Base-by-base conservation (phyloP, 2,888 invertebrate genomes). In the Ornithoptera priamus region DNA sequence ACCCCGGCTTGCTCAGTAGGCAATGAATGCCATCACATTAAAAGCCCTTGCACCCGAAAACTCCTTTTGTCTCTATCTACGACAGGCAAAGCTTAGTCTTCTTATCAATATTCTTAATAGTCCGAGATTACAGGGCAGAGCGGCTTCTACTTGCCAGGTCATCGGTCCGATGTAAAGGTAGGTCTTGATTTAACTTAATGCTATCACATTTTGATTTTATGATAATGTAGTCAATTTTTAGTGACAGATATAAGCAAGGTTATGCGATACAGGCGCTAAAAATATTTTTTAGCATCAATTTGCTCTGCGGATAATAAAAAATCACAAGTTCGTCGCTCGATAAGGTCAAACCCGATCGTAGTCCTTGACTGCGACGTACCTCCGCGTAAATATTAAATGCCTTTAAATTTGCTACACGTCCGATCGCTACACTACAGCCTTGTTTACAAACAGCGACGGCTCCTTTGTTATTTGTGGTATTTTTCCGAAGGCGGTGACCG, bases 291-390 rank as follows among this genome's bases (percentile, higher is more conserved):
- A 66, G 22, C 70, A 53, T 66, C 59, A 71, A 66, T 70, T 61
- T 63, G 58, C 64, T 20, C 39, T 24, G 50, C 20, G 12, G 5
- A 18, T 53, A 53, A 8, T 56, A 60, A 64, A 57, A 67, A 65
- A 60, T 56, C 50, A 24, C 62, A 53, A 73, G 73, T 72, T 73
- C 69, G 72, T 69, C 67, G 72, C 62, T 68, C 71, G 65, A 62
- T 56, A 68, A 73, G 73, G 73, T 73, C 73, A 72, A n/a, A 57
- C 24, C 66, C 69, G 70, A 70, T 56, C 71, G 59, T 53, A 62
- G 70, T 70, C 73, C 73, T 73, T 72, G 73, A 63, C 64, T 50
- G 67, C 65, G 58, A 71, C 62, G 36, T 39, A 18, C 53, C 50
- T 15, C 22, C 57, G 53, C 42, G 59, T 62, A 39, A 67, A 70